Evolutionary conservation across 2,797 vertebrate species (phyloP).

Genomic region (Cossypha caffra): DNA sequence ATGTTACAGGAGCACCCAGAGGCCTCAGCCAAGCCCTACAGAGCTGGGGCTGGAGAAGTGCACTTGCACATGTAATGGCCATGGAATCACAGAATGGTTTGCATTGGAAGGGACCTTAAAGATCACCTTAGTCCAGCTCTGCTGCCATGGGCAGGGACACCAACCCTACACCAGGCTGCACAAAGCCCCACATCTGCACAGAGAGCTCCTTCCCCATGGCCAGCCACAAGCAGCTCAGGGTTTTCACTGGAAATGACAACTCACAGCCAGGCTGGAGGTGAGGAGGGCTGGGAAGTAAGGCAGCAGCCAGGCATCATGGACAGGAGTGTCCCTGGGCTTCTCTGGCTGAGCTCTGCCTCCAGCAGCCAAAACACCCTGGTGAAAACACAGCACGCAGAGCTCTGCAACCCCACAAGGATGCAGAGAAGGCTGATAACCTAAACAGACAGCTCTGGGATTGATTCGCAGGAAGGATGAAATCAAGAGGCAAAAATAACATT

Average conservation of each 20-base stretch:
- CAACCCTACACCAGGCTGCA: not conserved
- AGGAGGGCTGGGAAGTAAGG: not conserved
- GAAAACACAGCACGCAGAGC: rapidly evolving
- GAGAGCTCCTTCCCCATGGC: rapidly evolving
- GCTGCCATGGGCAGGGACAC: not conserved
- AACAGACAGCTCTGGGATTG: not conserved
- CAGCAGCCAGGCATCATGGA: rapidly evolving
- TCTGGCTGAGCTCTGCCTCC: not conserved
- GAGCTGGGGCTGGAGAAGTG: not conserved
- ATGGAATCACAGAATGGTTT: not conserved
- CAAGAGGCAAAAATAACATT: conserved; percentile 44
- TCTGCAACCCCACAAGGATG: not conserved
- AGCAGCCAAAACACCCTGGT: not conserved
- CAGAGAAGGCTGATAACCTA: not conserved
- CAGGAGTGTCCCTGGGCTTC: not conserved
- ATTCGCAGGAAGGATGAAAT: not conserved
- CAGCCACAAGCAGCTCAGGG: not conserved
- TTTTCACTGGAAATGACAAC: not conserved
- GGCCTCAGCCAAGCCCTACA: not conserved
- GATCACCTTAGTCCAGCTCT: not conserved
- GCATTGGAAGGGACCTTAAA: not conserved
- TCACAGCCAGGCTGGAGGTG: not conserved
- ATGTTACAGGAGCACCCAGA: not conserved
- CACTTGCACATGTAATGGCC: not conserved
- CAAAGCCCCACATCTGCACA: not conserved